Conservation (phyloP, 2,888 invertebrate species). For the Xestoiulus laeticollis region DNA sequence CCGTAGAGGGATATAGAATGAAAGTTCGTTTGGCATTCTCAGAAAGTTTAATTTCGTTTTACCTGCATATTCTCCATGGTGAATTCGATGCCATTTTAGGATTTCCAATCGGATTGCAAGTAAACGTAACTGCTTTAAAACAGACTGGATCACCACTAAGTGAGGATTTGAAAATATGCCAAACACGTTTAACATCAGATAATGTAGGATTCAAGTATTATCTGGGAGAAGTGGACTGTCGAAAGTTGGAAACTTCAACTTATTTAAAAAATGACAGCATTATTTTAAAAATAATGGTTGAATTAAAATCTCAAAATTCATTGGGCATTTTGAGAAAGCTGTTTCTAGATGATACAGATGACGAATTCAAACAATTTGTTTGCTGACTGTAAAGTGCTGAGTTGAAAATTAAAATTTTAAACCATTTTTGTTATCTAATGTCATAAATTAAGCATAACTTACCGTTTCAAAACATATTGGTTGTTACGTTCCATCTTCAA, state of each 20-base stretch:
- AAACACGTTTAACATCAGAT: background rate
- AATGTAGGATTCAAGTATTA: background rate
- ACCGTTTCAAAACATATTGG: too few species aligned
- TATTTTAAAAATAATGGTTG: background rate
- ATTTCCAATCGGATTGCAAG: background rate
- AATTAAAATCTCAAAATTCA: background rate
- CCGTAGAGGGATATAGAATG: background rate
- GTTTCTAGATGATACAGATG: too few species aligned
- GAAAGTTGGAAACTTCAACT: background rate
- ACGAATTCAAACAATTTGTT: too few species aligned
- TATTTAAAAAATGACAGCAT: slow-evolving; percentile 8
- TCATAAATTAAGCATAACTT: too few species aligned
- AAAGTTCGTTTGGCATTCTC: background rate
- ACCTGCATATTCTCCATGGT: background rate
- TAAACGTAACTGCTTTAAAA: background rate
- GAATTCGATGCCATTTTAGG: background rate
- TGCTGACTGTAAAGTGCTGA: too few species aligned
- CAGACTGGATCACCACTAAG: background rate
- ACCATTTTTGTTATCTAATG: too few species aligned
- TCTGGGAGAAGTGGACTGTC: background rate
- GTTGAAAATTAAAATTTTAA: too few species aligned
- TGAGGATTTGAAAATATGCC: background rate
- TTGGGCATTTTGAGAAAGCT: too few species aligned
- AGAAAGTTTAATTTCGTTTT: background rate
- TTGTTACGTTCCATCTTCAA: too few species aligned